Evolutionary conservation across 2,797 vertebrate species (phyloP).

Genomic region (Distichodus sexfasciatus): DNA sequence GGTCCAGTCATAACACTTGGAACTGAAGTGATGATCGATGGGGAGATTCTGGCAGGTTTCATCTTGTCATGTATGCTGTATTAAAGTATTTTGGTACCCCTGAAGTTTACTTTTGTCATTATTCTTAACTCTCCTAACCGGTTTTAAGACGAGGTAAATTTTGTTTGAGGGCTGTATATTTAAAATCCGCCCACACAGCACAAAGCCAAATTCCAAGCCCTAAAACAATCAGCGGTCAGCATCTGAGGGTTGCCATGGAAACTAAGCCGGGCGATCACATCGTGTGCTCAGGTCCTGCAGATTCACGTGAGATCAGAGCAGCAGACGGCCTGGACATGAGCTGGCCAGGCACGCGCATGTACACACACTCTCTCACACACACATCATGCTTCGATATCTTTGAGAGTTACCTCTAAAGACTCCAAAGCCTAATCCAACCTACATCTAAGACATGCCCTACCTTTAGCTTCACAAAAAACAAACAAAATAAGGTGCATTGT

Average conservation of each 20-base stretch:
- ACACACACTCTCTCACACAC: too few relatives aligned
- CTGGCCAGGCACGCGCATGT: slow-evolving; percentile 31
- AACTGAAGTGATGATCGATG: too few relatives aligned
- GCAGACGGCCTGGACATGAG: too few relatives aligned
- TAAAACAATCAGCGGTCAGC: slow-evolving; percentile 36
- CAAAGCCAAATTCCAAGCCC: slow-evolving; percentile 21
- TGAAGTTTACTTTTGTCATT: background rate
- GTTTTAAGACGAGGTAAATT: slow-evolving; percentile 6
- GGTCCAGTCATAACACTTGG: too few relatives aligned
- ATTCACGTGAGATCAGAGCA: slow-evolving; percentile 1
- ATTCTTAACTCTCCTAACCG: background rate
- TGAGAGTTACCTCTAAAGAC: too few relatives aligned
- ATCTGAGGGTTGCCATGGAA: slow-evolving; percentile 57
- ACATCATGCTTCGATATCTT: too few relatives aligned
- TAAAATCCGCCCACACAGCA: background rate
- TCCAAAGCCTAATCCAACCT: too few relatives aligned
- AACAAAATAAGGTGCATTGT: too few relatives aligned
- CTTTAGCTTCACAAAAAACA: too few relatives aligned
- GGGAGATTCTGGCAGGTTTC: too few relatives aligned
- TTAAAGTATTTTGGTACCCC: background rate
- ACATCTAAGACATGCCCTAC: too few relatives aligned
- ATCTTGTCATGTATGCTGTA: background rate
- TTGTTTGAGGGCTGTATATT: background rate
- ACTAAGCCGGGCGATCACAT: slow-evolving; percentile 29
- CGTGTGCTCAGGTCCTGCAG: background rate